Conservation (phyloP, 53 echinoderm and acorn worm genomes). For the Glandiceps talaboti region DNA sequence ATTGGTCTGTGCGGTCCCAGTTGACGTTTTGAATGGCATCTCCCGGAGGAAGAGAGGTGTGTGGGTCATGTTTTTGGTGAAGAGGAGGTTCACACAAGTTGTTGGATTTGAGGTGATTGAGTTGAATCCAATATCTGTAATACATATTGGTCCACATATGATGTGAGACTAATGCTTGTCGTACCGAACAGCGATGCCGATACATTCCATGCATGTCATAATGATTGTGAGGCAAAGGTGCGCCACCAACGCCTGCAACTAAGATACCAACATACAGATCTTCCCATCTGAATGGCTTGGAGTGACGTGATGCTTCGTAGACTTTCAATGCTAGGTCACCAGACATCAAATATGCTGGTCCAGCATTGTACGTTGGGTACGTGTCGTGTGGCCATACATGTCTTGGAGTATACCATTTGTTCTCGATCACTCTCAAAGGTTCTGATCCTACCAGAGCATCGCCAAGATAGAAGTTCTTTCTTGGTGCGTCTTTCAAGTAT, state of each 20-base stretch:
- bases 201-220: not conserved
- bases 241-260: not conserved
- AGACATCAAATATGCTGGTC: not conserved
- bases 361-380: not conserved
- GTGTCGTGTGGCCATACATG: not conserved
- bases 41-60: not conserved
- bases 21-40: not conserved
- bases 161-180: not conserved
- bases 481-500: conserved; percentile 22
- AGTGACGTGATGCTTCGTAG: not conserved
- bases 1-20: not conserved
- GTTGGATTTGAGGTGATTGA: not conserved
- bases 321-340: not conserved
- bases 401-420: not conserved
- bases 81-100: not conserved
- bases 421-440: not conserved
- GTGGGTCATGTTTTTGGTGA: not conserved
- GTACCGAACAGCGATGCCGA: not conserved
- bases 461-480: not conserved
- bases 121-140: not conserved
- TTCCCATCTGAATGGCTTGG: not conserved
- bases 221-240: not conserved
- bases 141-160: not conserved
- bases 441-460: not conserved
- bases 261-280: not conserved